phyloP scores from a whole-genome alignment of 2,888 invertebrate genomes.

The Phrixothrix hirtus region DNA sequence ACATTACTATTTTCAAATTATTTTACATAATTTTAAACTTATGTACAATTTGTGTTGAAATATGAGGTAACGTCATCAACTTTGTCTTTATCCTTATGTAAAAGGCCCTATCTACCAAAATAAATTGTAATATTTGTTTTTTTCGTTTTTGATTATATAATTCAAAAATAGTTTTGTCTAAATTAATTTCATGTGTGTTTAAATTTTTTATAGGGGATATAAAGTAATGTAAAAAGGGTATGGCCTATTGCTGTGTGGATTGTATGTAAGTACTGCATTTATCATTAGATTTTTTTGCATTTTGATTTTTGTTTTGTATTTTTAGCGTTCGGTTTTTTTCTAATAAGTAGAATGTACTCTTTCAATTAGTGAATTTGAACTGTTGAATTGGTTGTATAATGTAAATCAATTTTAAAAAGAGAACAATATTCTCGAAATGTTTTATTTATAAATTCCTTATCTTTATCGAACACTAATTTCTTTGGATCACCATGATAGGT shows the following conservation, averaged over 20 bases:
- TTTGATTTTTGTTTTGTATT: conserved; percentile 9
- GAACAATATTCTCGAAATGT: conserved; percentile 20
- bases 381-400: conserved; percentile 20
- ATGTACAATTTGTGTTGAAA: too few relatives aligned
- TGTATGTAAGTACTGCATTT: conserved; percentile 12
- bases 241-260: conserved; percentile 22
- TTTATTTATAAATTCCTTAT: conserved; percentile 31
- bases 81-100: too few relatives aligned
- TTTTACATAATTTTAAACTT: too few relatives aligned
- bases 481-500: conserved; percentile 24
- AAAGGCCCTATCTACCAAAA: too few relatives aligned
- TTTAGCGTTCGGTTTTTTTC: conserved; percentile 16
- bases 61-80: too few relatives aligned
- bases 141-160: too few relatives aligned
- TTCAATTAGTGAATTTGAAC: conserved; percentile 28
- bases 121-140: too few relatives aligned
- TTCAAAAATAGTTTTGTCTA: conserved; percentile 24
- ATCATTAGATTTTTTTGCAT: conserved; percentile 18
- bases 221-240: conserved; percentile 13
- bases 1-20: too few relatives aligned
- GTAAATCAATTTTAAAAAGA: conserved; percentile 24
- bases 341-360: conserved; percentile 23
- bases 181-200: conserved; percentile 27
- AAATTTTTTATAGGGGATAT: conserved; percentile 14
- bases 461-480: conserved; percentile 30